Conservation (phyloP, 2,113 vertebrate species). For the Propithecus coquereli region DNA sequence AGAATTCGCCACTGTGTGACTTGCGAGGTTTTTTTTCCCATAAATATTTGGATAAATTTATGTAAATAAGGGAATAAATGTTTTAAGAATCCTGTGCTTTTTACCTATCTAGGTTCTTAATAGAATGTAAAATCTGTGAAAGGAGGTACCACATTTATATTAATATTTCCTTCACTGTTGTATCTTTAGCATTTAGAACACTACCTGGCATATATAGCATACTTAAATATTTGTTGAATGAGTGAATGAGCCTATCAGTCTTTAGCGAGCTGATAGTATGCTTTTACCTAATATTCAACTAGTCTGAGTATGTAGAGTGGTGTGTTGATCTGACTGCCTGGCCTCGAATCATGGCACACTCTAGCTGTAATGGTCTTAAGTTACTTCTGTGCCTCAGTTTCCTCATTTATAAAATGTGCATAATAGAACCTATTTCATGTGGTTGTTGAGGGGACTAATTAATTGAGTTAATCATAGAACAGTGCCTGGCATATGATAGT, state of each 20-base stretch:
- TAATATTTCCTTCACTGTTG: neutral
- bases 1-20: neutral
- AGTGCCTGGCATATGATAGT: neutral
- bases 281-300: neutral
- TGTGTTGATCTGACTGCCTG: neutral
- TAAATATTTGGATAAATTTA: slow-evolving; percentile 14
- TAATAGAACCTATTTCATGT: neutral
- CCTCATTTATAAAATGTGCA: neutral
- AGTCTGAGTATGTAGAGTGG: neutral
- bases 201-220: neutral
- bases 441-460: neutral
- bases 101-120: slow-evolving; percentile 5
- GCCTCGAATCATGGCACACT: neutral
- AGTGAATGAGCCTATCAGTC: neutral
- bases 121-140: slow-evolving; percentile 16
- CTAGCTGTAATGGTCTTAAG: neutral
- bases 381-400: neutral
- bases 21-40: neutral
- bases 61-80: neutral
- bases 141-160: neutral
- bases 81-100: slow-evolving; percentile 10
- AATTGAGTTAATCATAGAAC: neutral
- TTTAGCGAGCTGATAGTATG: neutral
- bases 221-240: slow-evolving; percentile 18
- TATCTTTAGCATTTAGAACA: slow-evolving; percentile 14